phyloP scores from a whole-genome alignment of 2,113 vertebrate genomes.

The Kryptolebias marmoratus region DNA sequence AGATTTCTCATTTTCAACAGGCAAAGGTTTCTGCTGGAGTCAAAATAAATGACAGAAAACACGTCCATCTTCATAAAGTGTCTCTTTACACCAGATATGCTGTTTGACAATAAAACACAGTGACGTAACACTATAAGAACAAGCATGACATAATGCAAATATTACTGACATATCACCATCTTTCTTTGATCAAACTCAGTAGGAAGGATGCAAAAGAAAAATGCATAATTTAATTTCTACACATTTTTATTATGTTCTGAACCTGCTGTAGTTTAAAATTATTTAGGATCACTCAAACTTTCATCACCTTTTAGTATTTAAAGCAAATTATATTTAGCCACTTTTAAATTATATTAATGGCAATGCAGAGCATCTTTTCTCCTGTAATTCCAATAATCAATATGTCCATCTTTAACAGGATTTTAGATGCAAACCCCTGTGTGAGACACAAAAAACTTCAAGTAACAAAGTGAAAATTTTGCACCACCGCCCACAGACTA shows the following conservation, averaged over 20 bases:
- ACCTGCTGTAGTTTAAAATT: constrained; percentile 10
- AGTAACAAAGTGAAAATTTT: constrained; percentile 20
- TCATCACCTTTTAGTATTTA: constrained; percentile 6
- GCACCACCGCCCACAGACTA: constrained; percentile 1
- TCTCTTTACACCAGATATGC: constrained; percentile 4
- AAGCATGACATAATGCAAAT: constrained; percentile 8
- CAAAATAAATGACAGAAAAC: background rate
- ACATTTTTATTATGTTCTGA: background rate
- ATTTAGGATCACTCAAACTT: background rate
- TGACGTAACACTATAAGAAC: constrained; percentile 30
- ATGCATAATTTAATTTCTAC: background rate
- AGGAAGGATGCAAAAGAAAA: constrained; percentile 9
- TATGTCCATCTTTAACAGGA: constrained; percentile 8
- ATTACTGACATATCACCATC: constrained; percentile 19
- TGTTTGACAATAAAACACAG: constrained; percentile 20
- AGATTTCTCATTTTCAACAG: constrained; percentile 15
- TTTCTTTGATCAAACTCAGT: constrained; percentile 28
- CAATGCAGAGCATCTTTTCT: background rate
- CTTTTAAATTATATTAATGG: constrained; percentile 27
- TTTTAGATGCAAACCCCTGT: background rate
- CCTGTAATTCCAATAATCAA: background rate
- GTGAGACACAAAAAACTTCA: constrained; percentile 10
- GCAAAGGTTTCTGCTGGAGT: constrained; percentile 4
- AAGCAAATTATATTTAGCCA: constrained; percentile 16
- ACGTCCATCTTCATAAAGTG: background rate